Evolutionary conservation across 2,113 vertebrate genomes (phyloP).

Genomic region (Phalacrocorax carbo): DNA sequence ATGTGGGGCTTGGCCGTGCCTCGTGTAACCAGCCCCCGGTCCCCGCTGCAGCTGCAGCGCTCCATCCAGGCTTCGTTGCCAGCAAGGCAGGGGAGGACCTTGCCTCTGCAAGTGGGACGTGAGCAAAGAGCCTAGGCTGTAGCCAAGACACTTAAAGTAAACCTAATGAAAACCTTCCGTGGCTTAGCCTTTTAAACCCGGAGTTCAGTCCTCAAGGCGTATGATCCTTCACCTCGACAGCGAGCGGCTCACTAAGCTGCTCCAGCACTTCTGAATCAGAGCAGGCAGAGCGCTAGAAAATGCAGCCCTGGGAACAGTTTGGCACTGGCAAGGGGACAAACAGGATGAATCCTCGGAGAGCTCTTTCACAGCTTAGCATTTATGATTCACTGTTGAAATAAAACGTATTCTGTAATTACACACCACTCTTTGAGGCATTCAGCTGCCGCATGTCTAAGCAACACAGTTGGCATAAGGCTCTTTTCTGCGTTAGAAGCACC

Average conservation of each 20-base stretch:
- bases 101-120: not conserved
- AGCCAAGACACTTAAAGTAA: not conserved
- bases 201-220: accelerated
- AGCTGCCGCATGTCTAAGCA: not conserved
- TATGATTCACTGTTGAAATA: not conserved
- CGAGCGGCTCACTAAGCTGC: accelerated
- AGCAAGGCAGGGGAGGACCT: not conserved
- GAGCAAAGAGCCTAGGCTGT: not conserved
- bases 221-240: not conserved
- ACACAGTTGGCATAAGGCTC: accelerated
- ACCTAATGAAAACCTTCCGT: not conserved
- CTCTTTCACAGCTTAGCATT: not conserved
- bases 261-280: not conserved
- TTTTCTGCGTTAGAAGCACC: accelerated
- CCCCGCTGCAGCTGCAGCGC: not conserved
- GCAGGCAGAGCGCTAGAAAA: not conserved
- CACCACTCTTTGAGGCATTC: not conserved
- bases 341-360: not conserved
- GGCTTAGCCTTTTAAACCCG: not conserved
- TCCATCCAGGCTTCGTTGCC: not conserved
- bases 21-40: not conserved
- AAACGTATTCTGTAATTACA: not conserved
- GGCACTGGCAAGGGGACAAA: not conserved
- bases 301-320: not conserved
- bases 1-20: not conserved